These are phyloP conservation scores for Stenodema calcarata DNA, from an alignment of 2,888 invertebrate species.

Conservation along the genomic window DNA sequence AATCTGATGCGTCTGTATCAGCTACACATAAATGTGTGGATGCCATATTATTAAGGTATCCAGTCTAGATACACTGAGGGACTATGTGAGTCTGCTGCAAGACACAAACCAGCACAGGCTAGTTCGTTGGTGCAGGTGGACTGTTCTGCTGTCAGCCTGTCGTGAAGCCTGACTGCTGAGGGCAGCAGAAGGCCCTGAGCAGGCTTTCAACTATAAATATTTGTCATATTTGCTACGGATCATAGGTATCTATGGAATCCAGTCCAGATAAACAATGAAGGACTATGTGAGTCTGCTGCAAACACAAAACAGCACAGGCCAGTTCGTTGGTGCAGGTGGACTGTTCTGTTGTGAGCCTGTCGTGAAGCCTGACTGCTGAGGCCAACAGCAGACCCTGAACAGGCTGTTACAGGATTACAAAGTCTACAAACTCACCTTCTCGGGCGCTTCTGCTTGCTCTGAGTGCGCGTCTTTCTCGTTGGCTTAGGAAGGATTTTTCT, in stretches of 20 bases:
- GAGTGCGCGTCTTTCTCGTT: slow-evolving; percentile 86
- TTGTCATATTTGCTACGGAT: too few relatives aligned
- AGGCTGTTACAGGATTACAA: too few relatives aligned
- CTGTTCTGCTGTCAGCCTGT: not conserved
- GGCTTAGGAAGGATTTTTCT: slow-evolving; percentile 98
- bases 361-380: not conserved
- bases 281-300: too few relatives aligned
- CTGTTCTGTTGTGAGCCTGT: not conserved
- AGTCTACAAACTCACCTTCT: slow-evolving; percentile 68
- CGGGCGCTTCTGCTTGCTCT: slow-evolving; percentile 77
- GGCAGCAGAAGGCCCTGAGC: not conserved
- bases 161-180: not conserved
- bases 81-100: not conserved
- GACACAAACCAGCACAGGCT: not conserved
- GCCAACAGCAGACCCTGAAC: not conserved
- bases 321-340: not conserved
- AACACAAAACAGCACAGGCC: not conserved
- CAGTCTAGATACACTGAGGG: too few relatives aligned
- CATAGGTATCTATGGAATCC: too few relatives aligned
- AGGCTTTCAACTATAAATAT: not conserved
- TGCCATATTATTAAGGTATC: too few relatives aligned
- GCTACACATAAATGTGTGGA: too few relatives aligned
- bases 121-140: not conserved
- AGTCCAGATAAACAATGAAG: too few relatives aligned
- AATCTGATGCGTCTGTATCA: too few relatives aligned